Evolutionary conservation across 2,113 vertebrate species (phyloP).

Genomic region (Carlito syrichta): DNA sequence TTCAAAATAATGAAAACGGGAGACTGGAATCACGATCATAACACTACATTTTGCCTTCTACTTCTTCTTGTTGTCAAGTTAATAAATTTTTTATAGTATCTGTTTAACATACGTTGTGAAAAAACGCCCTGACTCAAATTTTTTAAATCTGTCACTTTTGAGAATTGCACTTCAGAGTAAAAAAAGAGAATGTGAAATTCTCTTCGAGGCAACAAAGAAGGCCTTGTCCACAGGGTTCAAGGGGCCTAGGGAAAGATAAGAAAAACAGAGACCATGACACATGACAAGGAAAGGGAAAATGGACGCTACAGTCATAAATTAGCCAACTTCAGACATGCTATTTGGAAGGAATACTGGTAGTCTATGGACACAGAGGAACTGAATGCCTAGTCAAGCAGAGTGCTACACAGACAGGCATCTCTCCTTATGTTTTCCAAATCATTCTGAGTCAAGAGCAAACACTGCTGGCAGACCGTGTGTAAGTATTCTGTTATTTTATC

Average conservation of each 20-base stretch:
- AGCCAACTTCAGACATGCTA: neutral
- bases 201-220: neutral
- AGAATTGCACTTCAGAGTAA: neutral
- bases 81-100: neutral
- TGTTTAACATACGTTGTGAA: neutral
- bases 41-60: neutral
- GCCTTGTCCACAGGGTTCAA: fast-evolving
- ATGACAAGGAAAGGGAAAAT: neutral
- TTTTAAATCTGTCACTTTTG: neutral
- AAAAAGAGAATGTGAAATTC: neutral
- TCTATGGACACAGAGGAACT: fast-evolving
- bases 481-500: neutral
- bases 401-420: fast-evolving
- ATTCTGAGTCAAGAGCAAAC: neutral
- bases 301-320: fast-evolving
- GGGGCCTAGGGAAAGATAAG: neutral
- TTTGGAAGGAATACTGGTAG: fast-evolving
- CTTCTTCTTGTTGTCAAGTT: neutral
- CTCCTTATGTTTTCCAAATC: neutral
- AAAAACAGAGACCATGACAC: too few species aligned
- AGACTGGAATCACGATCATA: neutral
- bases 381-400: neutral
- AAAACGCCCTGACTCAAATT: neutral
- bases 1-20: neutral
- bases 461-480: neutral